A percentile compares a stretch with the other conserved stretches of the same genome.
These are phyloP conservation scores for Semibalanus balanoides DNA, from an alignment of 1,140 invertebrate species.

Conservation along the genomic window DNA sequence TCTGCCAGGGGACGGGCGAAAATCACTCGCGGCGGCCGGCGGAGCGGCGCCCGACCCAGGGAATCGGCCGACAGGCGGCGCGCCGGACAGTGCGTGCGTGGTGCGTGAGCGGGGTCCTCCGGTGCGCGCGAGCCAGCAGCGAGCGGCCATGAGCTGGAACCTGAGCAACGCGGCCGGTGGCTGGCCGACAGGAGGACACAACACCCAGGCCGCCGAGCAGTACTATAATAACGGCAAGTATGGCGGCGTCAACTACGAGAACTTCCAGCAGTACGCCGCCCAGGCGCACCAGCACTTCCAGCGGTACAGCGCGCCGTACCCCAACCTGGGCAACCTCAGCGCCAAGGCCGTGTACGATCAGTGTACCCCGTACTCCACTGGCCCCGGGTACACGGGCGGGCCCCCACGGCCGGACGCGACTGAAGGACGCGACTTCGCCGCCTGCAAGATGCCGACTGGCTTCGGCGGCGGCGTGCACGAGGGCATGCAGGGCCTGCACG, in stretches of 20 bases:
- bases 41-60: not conserved
- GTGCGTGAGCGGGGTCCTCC: not conserved
- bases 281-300: not conserved
- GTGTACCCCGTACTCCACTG: not conserved
- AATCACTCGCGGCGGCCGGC: not conserved
- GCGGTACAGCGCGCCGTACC: not conserved
- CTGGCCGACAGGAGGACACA: not conserved
- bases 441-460: not conserved
- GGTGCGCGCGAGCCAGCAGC: no score
- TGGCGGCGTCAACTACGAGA: not conserved
- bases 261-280: constrained; percentile 1
- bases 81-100: not conserved
- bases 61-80: not conserved
- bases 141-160: not conserved
- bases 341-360: not conserved
- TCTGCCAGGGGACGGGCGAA: not conserved
- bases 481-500: not conserved
- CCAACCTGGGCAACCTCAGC: not conserved
- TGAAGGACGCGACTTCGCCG: not conserved
- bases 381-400: not conserved
- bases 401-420: not conserved
- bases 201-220: not conserved
- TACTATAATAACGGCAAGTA: not conserved
- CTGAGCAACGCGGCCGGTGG: not conserved
- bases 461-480: not conserved